phyloP scores from a whole-genome alignment of 2,888 invertebrate genomes.

The Lissonota sp. region DNA sequence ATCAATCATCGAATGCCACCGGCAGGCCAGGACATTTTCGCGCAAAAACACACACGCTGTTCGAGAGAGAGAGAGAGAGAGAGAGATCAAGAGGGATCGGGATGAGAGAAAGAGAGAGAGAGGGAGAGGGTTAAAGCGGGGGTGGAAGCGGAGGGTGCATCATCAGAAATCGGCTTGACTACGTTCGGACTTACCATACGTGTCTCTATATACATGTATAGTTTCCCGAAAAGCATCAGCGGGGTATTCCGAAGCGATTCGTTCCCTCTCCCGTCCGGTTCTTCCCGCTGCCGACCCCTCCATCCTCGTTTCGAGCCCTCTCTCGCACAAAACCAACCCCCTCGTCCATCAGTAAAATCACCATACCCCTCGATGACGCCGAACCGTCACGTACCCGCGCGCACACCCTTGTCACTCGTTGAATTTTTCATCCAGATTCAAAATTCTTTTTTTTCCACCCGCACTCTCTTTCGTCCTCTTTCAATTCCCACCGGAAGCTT shows the following conservation, averaged over 20 bases:
- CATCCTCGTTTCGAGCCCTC: constrained; percentile 38
- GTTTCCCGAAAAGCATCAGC: constrained; percentile 68
- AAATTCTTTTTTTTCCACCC: not conserved
- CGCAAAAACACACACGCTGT: constrained; percentile 73
- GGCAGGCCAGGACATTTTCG: constrained; percentile 79
- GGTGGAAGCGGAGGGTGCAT: constrained; percentile 36
- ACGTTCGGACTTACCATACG: constrained; percentile 5
- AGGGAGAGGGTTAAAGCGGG: constrained; percentile 19
- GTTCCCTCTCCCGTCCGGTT: constrained; percentile 52
- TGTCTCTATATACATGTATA: constrained; percentile 25
- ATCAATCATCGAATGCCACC: constrained; percentile 83
- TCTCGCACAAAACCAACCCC: constrained; percentile 53
- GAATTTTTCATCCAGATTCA: constrained; percentile 42
- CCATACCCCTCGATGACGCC: constrained; percentile 68
- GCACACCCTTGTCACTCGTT: constrained; percentile 51
- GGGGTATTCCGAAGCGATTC: constrained; percentile 70
- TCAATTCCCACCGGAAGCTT: not conserved
- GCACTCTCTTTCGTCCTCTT: constrained; percentile 22
- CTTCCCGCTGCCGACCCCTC: constrained; percentile 43
- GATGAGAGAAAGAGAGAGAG: constrained; percentile 29
- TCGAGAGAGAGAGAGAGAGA: constrained; percentile 2
- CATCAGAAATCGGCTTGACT: constrained; percentile 58
- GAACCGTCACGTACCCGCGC: constrained; percentile 55
- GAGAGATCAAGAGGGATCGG: constrained; percentile 2
- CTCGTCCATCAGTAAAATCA: constrained; percentile 65